Percentiles rank a stretch among this genome's conserved stretches.
Conservation (phyloP, 2,888 invertebrate genomes). For the Orgyia antiqua region DNA sequence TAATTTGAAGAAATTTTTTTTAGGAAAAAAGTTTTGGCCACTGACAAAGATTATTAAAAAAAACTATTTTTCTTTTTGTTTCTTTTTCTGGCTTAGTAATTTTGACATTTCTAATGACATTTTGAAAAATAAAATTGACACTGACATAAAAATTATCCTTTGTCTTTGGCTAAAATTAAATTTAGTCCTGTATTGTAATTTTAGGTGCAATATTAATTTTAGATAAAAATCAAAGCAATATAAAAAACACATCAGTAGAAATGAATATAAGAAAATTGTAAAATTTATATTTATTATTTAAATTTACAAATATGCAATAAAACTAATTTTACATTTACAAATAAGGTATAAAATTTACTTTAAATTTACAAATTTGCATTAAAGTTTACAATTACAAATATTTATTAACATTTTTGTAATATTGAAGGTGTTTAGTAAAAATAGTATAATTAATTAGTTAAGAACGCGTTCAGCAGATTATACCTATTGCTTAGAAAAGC, state of each 20-base stretch:
- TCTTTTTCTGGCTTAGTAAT: background rate
- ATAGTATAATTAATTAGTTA: background rate
- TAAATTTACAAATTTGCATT: no score
- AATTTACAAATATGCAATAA: background rate
- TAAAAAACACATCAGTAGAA: conserved; percentile 57
- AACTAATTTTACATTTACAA: no score
- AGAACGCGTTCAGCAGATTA: no score
- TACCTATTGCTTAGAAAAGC: no score
- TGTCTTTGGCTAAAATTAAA: no score
- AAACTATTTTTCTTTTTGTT: background rate
- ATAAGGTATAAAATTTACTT: no score
- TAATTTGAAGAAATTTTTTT: no score
- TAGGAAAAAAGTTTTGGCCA: conserved; percentile 2
- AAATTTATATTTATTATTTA: background rate
- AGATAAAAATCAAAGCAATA: conserved; percentile 61
- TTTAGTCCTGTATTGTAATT: conserved; percentile 18
- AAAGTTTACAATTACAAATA: no score
- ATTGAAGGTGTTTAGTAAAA: conserved; percentile 3
- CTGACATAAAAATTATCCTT: no score
- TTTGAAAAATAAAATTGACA: no score
- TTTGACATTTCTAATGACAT: conserved; percentile 2
- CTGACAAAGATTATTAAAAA: background rate
- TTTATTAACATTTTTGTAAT: background rate
- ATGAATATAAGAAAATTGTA: conserved; percentile 16
- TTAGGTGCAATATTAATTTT: conserved; percentile 69